Conservation (phyloP, 2,797 vertebrate species). For the Acanthurus leucopareius region DNA sequence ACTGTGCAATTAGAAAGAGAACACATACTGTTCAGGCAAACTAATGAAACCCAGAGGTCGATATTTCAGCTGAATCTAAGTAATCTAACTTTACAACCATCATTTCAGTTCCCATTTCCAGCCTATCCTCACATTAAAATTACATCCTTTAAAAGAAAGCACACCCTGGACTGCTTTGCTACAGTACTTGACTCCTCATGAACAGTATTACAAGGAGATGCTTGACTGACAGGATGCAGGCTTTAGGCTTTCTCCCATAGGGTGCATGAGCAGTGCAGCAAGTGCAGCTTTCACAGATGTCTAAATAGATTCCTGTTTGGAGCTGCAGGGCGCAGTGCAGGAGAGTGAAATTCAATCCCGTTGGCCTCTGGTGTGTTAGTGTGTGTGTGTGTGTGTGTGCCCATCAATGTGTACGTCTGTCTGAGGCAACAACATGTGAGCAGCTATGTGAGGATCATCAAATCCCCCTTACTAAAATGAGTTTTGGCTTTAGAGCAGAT, state of each 20-base stretch:
- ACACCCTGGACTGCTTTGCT: slow-evolving; percentile 13
- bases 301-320: slow-evolving; percentile 63
- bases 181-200: slow-evolving; percentile 1
- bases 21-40: neutral
- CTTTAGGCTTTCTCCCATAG: slow-evolving; percentile 51
- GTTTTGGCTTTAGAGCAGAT: slow-evolving; percentile 36
- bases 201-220: slow-evolving; percentile 40
- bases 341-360: slow-evolving; percentile 64
- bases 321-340: slow-evolving; percentile 47
- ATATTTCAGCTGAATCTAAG: slow-evolving; percentile 8
- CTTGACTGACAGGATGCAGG: slow-evolving; percentile 54
- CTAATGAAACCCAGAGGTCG: neutral
- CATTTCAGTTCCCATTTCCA: slow-evolving; percentile 3
- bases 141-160: slow-evolving; percentile 13
- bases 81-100: neutral
- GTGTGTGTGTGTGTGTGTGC: neutral
- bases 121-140: slow-evolving; percentile 8
- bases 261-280: slow-evolving; percentile 38
- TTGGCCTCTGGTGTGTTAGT: slow-evolving; percentile 27
- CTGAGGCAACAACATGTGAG: slow-evolving; percentile 14
- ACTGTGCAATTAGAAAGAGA: neutral
- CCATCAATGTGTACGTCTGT: neutral
- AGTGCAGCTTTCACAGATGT: slow-evolving; percentile 64
- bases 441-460: slow-evolving; percentile 47
- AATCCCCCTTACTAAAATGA: slow-evolving; percentile 57